These are phyloP conservation scores for Strix aluco DNA, from an alignment of 2,113 vertebrate species.

Conservation along the genomic window DNA sequence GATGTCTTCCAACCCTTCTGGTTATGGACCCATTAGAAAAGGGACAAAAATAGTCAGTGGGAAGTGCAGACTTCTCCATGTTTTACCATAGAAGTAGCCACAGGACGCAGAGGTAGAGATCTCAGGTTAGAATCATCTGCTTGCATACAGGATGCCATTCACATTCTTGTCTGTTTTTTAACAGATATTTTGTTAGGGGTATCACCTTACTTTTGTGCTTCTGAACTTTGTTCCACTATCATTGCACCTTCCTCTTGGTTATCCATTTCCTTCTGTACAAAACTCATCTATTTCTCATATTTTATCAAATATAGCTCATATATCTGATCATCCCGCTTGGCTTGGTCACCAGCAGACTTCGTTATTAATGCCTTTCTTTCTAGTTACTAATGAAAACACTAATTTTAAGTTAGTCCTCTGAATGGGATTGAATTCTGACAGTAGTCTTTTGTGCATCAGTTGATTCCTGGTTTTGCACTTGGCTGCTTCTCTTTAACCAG, in stretches of 20 bases:
- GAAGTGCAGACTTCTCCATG: background rate
- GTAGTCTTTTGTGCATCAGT: background rate
- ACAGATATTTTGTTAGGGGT: background rate
- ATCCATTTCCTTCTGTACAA: background rate
- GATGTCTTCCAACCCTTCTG: background rate
- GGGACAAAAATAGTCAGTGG: background rate
- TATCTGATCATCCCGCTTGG: background rate
- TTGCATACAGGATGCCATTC: background rate
- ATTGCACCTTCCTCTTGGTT: background rate
- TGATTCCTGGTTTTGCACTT: background rate
- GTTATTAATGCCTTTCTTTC: background rate
- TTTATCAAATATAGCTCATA: background rate
- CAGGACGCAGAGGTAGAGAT: background rate
- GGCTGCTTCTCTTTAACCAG: background rate
- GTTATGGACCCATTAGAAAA: background rate
- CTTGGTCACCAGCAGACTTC: background rate
- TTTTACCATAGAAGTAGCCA: background rate
- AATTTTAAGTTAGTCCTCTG: background rate
- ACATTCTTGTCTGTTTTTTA: background rate
- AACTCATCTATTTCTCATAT: background rate
- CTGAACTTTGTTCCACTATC: background rate
- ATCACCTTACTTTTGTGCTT: background rate
- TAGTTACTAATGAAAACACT: background rate
- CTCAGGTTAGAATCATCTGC: background rate
- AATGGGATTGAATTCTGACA: background rate